Evolutionary conservation across 1,140 invertebrate species (phyloP).

Genomic region (Asbolus verrucosus): DNA sequence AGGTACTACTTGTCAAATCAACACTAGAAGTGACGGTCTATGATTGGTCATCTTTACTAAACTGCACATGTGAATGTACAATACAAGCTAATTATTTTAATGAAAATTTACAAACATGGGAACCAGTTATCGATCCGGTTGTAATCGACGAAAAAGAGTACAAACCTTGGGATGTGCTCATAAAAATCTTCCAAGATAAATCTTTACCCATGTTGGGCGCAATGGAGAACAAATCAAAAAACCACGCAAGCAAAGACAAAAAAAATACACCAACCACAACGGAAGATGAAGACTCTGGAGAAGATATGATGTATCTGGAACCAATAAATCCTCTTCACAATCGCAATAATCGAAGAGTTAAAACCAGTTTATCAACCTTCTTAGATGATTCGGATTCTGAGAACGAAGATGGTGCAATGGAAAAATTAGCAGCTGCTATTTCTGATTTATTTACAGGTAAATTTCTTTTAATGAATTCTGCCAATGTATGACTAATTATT

Average conservation of each 20-base stretch:
- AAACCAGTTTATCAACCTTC: conserved; percentile 69
- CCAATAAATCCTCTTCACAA: conserved; percentile 59
- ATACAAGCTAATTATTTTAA: conserved; percentile 82
- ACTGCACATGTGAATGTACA: conserved; percentile 70
- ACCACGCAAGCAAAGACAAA: conserved; percentile 46
- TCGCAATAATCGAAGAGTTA: conserved; percentile 58
- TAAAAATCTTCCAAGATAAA: conserved; percentile 74
- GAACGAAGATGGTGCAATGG: conserved; percentile 77
- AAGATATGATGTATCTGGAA: conserved; percentile 63
- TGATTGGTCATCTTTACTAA: conserved; percentile 76
- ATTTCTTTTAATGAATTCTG: conserved; percentile 13
- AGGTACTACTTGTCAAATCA: conserved; percentile 66
- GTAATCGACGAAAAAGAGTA: conserved; percentile 76
- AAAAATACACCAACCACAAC: conserved; percentile 55
- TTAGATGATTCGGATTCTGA: conserved; percentile 85
- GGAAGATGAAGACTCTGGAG: conserved; percentile 63
- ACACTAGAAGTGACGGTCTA: conserved; percentile 70
- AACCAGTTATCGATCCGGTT: conserved; percentile 82
- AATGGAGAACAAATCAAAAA: conserved; percentile 50
- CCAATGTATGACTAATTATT: conserved; percentile 45
- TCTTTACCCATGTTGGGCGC: conserved; percentile 58
- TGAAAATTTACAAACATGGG: conserved; percentile 79
- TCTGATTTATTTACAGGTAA: conserved; percentile 79
- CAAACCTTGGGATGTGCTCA: conserved; percentile 78
- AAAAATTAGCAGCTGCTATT: conserved; percentile 78